phyloP scores from a whole-genome alignment of 2,113 vertebrate species.

The Engystomops pustulosus region DNA sequence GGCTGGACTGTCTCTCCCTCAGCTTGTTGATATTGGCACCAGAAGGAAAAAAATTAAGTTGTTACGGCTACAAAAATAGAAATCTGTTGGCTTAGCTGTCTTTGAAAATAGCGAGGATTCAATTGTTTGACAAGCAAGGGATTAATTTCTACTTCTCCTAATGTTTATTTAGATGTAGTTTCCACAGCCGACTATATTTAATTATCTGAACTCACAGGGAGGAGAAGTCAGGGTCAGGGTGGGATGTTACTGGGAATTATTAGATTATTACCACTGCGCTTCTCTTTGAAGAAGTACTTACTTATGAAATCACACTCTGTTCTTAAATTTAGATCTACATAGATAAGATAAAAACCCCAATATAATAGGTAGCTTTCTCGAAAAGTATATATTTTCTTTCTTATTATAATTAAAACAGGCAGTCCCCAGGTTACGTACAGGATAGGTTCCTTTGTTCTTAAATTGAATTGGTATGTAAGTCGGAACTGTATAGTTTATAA shows the following conservation, averaged over 20 bases:
- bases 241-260: conserved; percentile 47
- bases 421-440: too few species aligned
- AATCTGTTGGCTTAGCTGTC: conserved; percentile 58
- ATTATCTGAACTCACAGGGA: conserved; percentile 50
- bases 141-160: conserved; percentile 60
- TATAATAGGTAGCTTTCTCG: neutral
- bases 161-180: conserved; percentile 60
- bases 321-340: neutral
- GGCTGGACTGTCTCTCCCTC: conserved; percentile 48
- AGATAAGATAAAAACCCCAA: neutral
- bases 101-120: conserved; percentile 58
- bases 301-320: neutral
- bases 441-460: too few species aligned
- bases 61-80: conserved; percentile 57
- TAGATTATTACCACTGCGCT: conserved; percentile 37
- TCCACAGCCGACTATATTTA: conserved; percentile 58
- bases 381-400: too few species aligned
- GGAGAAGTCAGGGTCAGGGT: conserved; percentile 52
- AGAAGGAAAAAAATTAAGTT: conserved; percentile 57
- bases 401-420: neutral
- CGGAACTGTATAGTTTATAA: too few species aligned
- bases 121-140: conserved; percentile 59
- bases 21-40: conserved; percentile 60
- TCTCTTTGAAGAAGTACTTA: conserved; percentile 25
- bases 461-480: too few species aligned